Conservation (phyloP, 23 tunicate species). For the Phallusia fumigata region DNA sequence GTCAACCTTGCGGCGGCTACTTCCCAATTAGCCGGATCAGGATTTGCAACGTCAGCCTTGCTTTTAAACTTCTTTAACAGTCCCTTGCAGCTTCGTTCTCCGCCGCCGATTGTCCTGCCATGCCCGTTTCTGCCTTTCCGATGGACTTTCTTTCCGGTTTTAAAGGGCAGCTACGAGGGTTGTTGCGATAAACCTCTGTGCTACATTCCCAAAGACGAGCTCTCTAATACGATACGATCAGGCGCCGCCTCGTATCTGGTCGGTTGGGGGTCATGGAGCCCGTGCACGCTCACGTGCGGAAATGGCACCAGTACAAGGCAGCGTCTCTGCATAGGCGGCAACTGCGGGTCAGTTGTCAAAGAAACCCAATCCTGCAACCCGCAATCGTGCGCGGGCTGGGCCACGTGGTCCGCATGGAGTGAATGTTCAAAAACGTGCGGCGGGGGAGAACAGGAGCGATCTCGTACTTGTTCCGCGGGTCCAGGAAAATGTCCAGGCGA, state of each 20-base stretch:
- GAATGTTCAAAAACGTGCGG: slow-evolving; percentile 50
- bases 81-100: neutral
- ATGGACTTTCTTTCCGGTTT: slow-evolving; percentile 57
- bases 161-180: slow-evolving; percentile 75
- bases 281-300: slow-evolving; percentile 35
- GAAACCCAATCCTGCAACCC: slow-evolving; percentile 46
- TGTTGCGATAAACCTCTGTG: slow-evolving; percentile 81
- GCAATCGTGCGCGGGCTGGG: slow-evolving; percentile 33
- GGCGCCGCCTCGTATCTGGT: slow-evolving; percentile 47
- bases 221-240: slow-evolving; percentile 18
- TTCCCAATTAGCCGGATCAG: neutral
- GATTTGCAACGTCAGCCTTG: neutral
- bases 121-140: slow-evolving; percentile 49
- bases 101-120: slow-evolving; percentile 21
- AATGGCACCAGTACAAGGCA: slow-evolving; percentile 17
- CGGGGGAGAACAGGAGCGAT: slow-evolving; percentile 35
- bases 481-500: neutral
- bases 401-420: slow-evolving; percentile 39
- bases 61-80: neutral
- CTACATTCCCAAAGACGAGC: slow-evolving; percentile 39
- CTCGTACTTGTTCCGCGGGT: slow-evolving; percentile 32
- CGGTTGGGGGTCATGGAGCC: slow-evolving; percentile 39
- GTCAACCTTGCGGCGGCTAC: neutral
- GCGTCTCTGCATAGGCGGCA: slow-evolving; percentile 34
- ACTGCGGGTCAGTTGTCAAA: slow-evolving; percentile 31